A percentile compares a stretch with the other conserved stretches of the same genome.
phyloP scores from a whole-genome alignment of 2,888 invertebrate genomes.

The Machimus atricapillus region DNA sequence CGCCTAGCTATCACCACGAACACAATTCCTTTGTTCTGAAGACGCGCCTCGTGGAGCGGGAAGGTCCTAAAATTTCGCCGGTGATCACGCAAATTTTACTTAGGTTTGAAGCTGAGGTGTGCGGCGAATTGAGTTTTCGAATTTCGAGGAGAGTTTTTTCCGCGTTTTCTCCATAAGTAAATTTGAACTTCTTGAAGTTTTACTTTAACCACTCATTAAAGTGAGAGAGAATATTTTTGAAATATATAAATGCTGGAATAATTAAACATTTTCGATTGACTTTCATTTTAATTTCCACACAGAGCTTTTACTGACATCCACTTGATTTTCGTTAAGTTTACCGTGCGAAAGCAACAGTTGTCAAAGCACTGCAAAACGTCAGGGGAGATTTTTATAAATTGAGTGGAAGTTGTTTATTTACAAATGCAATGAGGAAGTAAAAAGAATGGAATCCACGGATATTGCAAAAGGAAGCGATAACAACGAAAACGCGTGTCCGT shows the following conservation, averaged over 20 bases:
- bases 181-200: neutral
- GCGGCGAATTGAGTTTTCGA: neutral
- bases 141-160: too few relatives aligned
- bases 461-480: conserved; percentile 53
- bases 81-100: too few relatives aligned
- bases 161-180: neutral
- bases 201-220: neutral
- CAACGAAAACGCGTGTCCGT: conserved; percentile 59
- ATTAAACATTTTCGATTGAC: too few relatives aligned
- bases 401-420: neutral
- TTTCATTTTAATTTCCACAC: neutral
- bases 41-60: too few relatives aligned
- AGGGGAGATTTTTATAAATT: neutral
- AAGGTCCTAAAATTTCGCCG: too few relatives aligned
- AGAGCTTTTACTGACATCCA: neutral
- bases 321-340: neutral
- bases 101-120: neutral
- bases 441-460: conserved; percentile 56
- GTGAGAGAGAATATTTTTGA: too few relatives aligned
- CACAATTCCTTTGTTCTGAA: too few relatives aligned
- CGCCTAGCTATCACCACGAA: too few relatives aligned
- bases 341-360: neutral
- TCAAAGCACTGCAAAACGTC: neutral
- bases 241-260: neutral
- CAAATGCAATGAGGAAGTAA: conserved; percentile 42